Evolutionary conservation across 2,888 invertebrate species (phyloP).

Genomic region (Eurois occulta): DNA sequence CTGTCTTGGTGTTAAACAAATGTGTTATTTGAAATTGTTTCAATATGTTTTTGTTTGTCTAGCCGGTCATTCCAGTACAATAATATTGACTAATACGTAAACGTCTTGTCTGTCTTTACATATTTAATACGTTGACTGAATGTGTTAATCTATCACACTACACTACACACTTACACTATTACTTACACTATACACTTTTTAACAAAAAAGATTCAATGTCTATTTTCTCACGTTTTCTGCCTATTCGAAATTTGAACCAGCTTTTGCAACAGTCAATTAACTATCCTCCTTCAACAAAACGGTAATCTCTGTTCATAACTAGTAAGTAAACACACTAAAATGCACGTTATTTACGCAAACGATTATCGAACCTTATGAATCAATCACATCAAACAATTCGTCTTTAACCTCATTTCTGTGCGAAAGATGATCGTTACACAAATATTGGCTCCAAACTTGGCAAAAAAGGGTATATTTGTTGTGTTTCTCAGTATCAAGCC

Average conservation of each 20-base stretch:
- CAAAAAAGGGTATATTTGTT: conserved; percentile 71
- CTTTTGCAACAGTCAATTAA: conserved; percentile 60
- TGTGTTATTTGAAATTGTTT: conserved; percentile 11
- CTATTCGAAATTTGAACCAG: conserved; percentile 9
- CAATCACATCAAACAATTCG: conserved; percentile 68
- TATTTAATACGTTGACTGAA: not conserved
- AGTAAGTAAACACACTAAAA: conserved; percentile 61
- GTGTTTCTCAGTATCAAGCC: conserved; percentile 69
- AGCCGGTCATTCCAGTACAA: conserved; percentile 22
- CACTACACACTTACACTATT: no score
- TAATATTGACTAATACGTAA: conserved; percentile 33
- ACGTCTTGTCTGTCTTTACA: not conserved
- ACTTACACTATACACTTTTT: no score
- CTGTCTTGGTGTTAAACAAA: not conserved
- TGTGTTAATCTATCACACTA: no score
- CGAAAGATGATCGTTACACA: conserved; percentile 57
- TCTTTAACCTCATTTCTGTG: conserved; percentile 69
- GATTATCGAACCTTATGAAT: conserved; percentile 69
- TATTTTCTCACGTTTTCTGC: conserved; percentile 17
- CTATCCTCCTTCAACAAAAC: conserved; percentile 59
- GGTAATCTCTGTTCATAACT: conserved; percentile 57
- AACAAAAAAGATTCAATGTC: not conserved
- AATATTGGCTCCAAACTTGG: conserved; percentile 65
- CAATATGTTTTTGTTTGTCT: conserved; percentile 17
- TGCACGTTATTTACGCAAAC: conserved; percentile 63